Conservation (phyloP, 2,113 vertebrate genomes). For the Athene noctua region DNA sequence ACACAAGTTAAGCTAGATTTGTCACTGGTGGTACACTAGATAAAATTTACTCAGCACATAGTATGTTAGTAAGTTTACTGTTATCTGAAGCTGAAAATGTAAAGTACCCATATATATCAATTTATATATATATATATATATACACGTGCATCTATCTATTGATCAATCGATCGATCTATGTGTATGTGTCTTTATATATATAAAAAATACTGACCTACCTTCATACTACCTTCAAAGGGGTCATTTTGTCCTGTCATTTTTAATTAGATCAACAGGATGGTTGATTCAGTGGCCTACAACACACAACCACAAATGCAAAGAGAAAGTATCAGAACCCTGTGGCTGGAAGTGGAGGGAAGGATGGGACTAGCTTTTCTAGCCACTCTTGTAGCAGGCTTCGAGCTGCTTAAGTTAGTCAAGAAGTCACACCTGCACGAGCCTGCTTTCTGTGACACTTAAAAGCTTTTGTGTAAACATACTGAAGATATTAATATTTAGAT, state of each 20-base stretch:
- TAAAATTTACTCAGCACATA: neutral
- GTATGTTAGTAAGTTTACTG: neutral
- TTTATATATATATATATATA: neutral
- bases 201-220: neutral
- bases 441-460: neutral
- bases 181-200: neutral
- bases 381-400: neutral
- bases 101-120: neutral
- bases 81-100: neutral
- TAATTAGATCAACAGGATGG: neutral
- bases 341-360: neutral
- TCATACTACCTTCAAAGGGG: neutral
- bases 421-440: neutral
- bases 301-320: neutral
- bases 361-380: neutral
- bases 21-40: neutral
- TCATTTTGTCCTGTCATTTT: neutral
- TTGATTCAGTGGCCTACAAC: neutral
- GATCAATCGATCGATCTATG: neutral
- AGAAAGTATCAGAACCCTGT: neutral
- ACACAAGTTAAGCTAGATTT: neutral
- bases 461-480: neutral
- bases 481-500: neutral
- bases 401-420: neutral
- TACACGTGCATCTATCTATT: neutral